Percentiles rank a stretch among this genome's conserved stretches.
Evolutionary conservation across 2,797 vertebrate genomes (phyloP).

Genomic region (Danio aesculapii): DNA sequence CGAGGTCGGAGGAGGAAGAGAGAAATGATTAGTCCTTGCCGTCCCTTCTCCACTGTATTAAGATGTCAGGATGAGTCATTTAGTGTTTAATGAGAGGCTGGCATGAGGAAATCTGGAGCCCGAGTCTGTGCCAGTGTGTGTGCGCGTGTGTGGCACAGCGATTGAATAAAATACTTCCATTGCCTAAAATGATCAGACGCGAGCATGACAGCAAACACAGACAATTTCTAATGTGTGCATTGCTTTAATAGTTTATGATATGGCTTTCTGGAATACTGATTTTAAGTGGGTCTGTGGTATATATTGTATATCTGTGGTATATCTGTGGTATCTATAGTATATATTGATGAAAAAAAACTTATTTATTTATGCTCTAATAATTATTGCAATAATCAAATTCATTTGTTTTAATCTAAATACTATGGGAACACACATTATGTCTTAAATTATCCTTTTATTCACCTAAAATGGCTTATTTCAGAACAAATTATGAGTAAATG

Average conservation of each 20-base stretch:
- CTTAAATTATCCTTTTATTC: too few species aligned
- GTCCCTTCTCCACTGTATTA: conserved; percentile 95
- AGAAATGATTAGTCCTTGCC: conserved; percentile 90
- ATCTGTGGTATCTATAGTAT: too few species aligned
- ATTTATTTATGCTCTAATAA: not conserved
- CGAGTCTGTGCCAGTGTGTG: conserved; percentile 94
- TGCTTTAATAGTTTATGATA: not conserved
- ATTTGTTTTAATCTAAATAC: too few species aligned
- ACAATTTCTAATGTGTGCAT: not conserved
- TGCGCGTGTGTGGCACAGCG: conserved; percentile 80
- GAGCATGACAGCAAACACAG: not conserved
- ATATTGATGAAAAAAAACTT: not conserved
- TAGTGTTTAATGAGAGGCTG: conserved; percentile 96
- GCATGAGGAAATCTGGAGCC: conserved; percentile 90
- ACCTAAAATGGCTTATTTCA: too few species aligned
- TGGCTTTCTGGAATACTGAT: not conserved
- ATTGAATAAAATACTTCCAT: not conserved
- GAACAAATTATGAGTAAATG: too few species aligned
- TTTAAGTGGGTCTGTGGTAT: not conserved
- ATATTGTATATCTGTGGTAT: too few species aligned
- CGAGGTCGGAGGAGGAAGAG: conserved; percentile 81
- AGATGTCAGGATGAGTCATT: conserved; percentile 97
- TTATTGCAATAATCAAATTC: too few species aligned
- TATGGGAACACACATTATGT: too few species aligned
- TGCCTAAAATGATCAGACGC: not conserved